Percentiles rank a stretch among this genome's conserved stretches.
Evolutionary conservation across 1,140 invertebrate species (phyloP).

Genomic region (Trialeurodes vaporariorum): DNA sequence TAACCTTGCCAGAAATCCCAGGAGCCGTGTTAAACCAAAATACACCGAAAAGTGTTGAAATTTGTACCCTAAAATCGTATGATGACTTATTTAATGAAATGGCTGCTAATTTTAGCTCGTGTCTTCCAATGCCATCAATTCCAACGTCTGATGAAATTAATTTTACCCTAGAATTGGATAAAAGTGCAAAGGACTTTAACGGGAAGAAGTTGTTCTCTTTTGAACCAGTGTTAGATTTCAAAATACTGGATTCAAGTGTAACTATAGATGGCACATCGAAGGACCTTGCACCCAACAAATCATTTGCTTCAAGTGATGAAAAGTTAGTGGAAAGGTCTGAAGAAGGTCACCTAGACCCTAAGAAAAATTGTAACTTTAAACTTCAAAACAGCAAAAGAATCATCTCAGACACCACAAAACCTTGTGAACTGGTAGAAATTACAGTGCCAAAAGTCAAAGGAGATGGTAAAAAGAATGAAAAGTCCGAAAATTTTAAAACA

Average conservation of each 20-base stretch:
- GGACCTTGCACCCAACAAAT: too few species aligned
- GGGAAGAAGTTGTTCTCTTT: not conserved
- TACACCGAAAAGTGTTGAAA: not conserved
- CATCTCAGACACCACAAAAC: too few species aligned
- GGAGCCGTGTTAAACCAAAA: not conserved
- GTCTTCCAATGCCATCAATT: not conserved
- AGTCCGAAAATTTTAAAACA: too few species aligned
- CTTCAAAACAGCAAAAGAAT: too few species aligned
- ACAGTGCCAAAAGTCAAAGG: too few species aligned
- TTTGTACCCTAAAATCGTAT: not conserved
- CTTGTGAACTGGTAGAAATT: too few species aligned
- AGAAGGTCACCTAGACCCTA: too few species aligned
- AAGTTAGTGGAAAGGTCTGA: too few species aligned
- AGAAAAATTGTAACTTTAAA: too few species aligned
- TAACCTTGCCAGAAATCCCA: not conserved
- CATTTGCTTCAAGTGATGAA: too few species aligned
- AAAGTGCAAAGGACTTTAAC: not conserved
- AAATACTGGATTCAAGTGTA: not conserved
- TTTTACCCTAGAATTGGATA: not conserved
- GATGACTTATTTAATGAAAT: not conserved
- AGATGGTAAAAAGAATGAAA: too few species aligned
- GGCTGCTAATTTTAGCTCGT: not conserved
- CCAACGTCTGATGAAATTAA: not conserved
- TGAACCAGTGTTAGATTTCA: not conserved
- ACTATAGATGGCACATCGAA: too few species aligned